Conservation (phyloP, 2,888 invertebrate species). For the Tetanocera ferruginea region DNA sequence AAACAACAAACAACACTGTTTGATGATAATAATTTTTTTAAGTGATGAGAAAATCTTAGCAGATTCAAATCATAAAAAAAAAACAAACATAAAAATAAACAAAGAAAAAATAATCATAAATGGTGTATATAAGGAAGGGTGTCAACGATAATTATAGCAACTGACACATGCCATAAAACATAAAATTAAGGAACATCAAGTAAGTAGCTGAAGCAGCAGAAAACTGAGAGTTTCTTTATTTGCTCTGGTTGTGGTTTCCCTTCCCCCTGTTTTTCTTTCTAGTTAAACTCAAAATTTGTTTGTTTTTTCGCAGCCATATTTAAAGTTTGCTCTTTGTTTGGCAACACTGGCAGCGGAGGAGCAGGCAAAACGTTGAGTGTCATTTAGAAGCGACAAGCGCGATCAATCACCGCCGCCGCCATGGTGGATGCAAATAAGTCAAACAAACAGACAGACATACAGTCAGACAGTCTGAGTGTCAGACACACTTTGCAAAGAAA, state of each 20-base stretch:
- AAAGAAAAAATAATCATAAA: neutral
- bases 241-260: neutral
- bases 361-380: conserved; percentile 3
- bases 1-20: neutral
- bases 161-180: conserved; percentile 18
- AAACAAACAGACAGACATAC: neutral
- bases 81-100: neutral
- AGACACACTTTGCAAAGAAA: conserved; percentile 9
- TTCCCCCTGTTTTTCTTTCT: neutral
- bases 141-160: conserved; percentile 16
- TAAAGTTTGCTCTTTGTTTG: neutral
- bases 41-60: neutral
- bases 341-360: neutral
- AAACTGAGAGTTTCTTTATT: neutral
- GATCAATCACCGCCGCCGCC: conserved; percentile 19
- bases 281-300: neutral
- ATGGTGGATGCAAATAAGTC: no score
- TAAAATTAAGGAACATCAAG: neutral
- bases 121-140: neutral
- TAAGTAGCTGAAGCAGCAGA: neutral
- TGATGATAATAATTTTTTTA: no score
- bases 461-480: neutral
- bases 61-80: neutral
- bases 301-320: neutral
- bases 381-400: conserved; percentile 22